phyloP scores from a whole-genome alignment of 2,113 vertebrate genomes.

The Tupaia chinensis region DNA sequence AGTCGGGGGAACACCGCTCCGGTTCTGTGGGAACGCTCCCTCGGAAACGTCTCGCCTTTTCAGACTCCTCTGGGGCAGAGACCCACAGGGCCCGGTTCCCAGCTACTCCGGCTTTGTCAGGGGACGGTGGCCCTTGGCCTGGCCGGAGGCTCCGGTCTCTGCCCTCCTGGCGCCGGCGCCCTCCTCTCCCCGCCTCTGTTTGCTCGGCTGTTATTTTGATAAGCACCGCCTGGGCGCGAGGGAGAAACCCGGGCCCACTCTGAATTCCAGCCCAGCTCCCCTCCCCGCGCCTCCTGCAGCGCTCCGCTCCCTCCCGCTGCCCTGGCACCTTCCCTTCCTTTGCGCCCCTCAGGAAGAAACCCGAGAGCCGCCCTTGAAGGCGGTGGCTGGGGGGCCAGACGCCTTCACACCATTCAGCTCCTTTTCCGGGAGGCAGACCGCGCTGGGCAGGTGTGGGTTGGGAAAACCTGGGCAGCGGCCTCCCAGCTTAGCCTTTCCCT shows the following conservation, averaged over 20 bases:
- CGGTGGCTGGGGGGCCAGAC: background rate
- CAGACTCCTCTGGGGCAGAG: background rate
- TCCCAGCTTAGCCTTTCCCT: background rate
- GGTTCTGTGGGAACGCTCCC: background rate
- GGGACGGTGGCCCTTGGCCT: rapidly evolving
- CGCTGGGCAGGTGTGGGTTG: background rate
- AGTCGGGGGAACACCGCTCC: background rate
- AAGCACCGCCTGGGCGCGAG: rapidly evolving
- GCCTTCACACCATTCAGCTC: background rate
- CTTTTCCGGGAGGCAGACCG: background rate
- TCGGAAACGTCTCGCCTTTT: background rate
- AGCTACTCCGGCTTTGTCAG: background rate
- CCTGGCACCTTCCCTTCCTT: background rate
- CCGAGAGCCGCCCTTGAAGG: background rate
- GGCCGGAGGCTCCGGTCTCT: background rate
- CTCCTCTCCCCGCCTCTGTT: background rate
- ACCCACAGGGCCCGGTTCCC: background rate
- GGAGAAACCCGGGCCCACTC: rapidly evolving
- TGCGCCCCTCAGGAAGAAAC: background rate
- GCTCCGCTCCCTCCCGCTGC: background rate
- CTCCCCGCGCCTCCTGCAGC: background rate
- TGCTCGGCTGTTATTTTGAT: background rate
- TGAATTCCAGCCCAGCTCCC: background rate
- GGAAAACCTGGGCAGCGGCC: background rate
- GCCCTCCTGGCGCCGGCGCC: background rate